Base-by-base conservation (phyloP, 2,797 vertebrate species). In the Eptatretus atami region DNA sequence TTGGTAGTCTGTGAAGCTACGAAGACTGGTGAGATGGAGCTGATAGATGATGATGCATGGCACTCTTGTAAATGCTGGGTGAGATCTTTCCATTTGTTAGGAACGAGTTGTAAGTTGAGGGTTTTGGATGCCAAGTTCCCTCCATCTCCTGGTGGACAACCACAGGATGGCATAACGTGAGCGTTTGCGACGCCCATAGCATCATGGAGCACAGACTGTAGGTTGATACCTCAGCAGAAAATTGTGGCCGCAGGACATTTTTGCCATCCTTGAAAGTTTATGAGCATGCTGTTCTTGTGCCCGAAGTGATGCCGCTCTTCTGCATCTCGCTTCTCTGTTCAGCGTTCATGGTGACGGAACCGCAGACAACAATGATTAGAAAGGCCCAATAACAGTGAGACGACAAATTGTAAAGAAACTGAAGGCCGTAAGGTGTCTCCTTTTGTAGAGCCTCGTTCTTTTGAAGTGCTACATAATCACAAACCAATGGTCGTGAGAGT, bases 11-110 rank as follows among this genome's bases (percentile, higher is more conserved):
- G 31, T 44, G 31, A 44, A 44, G 31, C 31, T 44, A 44, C 31
- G 31, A 44, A 44, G 31, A 44, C 31, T 44, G 31, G 31, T 44
- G 86, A 90, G 63, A 86, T 72, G 25, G 85, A 86, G 76, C 88
- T 90, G 69, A 84, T 74, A 54, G 87, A 85, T 11, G 88, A 90
- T 1, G 84, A 87, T 83, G 79, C 73, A 92, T 82, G 79, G 84
- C 88, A 79, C 87, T 90, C 73, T 84, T 93, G 73, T 96, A 74
- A 69, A 84, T 81, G 79, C 82, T 86, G 69, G 92, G 85, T 0
- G 90, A 93, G 74, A 98, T 93, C 77, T 96, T 85, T 98, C 88
- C 2, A 98, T 85, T 77, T 77, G 78, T 76, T 87, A 94, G 67
- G 92, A 87, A 88, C 79, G 86, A 81, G 73, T 25, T 25, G 57